Conservation (phyloP, 2,113 vertebrate species). For the Nettapus auritus region DNA sequence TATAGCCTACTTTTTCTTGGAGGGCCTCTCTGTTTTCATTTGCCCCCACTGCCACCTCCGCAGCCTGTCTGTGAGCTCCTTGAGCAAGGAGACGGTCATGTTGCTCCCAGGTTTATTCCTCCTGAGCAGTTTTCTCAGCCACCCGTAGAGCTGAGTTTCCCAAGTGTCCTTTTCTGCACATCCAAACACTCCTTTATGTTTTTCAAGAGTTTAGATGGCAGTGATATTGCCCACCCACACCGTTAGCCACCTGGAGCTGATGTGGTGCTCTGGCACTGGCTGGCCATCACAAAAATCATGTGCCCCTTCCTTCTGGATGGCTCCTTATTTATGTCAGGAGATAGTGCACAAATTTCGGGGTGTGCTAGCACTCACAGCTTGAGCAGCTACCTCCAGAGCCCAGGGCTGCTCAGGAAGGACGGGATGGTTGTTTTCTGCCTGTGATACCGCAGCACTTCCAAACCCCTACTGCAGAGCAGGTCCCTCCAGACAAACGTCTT, state of each 20-base stretch:
- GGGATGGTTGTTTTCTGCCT: not conserved
- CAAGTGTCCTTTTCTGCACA: not conserved
- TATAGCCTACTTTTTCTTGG: not conserved
- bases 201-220: not conserved
- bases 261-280: not conserved
- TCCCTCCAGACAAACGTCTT: not conserved
- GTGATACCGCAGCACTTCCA: not conserved
- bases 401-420: not conserved
- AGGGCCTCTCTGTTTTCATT: accelerated
- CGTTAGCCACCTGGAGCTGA: not conserved
- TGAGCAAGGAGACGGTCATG: not conserved
- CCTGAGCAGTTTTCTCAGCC: not conserved
- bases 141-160: not conserved
- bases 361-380: not conserved
- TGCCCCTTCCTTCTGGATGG: not conserved
- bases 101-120: not conserved
- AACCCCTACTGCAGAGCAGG: not conserved
- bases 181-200: not conserved
- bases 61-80: not conserved
- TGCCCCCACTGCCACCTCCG: not conserved
- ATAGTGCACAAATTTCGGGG: not conserved
- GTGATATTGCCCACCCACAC: not conserved
- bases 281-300: not conserved
- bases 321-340: not conserved
- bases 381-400: not conserved